Evolutionary conservation across 1,140 invertebrate species (phyloP).

Genomic region (Papilio polyxenes): DNA sequence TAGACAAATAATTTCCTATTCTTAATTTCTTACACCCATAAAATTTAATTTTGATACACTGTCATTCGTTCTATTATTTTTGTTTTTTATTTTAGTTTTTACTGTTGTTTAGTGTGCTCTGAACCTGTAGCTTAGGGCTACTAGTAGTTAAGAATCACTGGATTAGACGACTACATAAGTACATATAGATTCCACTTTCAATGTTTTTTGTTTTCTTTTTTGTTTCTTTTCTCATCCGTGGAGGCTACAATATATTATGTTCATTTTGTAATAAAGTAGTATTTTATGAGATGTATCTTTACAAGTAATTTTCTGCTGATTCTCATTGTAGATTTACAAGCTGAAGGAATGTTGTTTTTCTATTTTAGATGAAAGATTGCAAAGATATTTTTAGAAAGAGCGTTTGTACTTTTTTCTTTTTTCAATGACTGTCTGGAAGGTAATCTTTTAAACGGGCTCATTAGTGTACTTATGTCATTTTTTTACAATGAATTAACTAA

Average conservation of each 20-base stretch:
- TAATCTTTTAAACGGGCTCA: not conserved
- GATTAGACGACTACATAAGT: constrained; percentile 64
- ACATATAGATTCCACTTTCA: constrained; percentile 66
- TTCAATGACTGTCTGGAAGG: not conserved
- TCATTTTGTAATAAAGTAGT: constrained; percentile 51
- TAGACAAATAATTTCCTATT: too few relatives aligned
- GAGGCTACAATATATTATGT: constrained; percentile 48
- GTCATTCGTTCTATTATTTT: too few relatives aligned
- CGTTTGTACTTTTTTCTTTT: not conserved
- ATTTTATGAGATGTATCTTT: constrained; percentile 40
- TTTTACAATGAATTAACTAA: too few relatives aligned
- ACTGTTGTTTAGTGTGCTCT: too few relatives aligned
- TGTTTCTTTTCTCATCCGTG: constrained; percentile 45
- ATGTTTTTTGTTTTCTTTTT: too few relatives aligned
- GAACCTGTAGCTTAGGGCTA: not conserved
- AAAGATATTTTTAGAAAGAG: constrained; percentile 49
- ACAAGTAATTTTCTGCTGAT: constrained; percentile 68
- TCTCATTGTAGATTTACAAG: constrained; percentile 76
- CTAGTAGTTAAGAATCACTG: not conserved
- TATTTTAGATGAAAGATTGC: constrained; percentile 57
- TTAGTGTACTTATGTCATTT: too few relatives aligned
- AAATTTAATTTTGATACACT: too few relatives aligned
- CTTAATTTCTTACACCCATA: too few relatives aligned
- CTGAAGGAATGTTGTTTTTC: constrained; percentile 73
- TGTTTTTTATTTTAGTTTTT: too few relatives aligned